Evolutionary conservation across 2,113 vertebrate species (phyloP).

Genomic region (Microcebus murinus): DNA sequence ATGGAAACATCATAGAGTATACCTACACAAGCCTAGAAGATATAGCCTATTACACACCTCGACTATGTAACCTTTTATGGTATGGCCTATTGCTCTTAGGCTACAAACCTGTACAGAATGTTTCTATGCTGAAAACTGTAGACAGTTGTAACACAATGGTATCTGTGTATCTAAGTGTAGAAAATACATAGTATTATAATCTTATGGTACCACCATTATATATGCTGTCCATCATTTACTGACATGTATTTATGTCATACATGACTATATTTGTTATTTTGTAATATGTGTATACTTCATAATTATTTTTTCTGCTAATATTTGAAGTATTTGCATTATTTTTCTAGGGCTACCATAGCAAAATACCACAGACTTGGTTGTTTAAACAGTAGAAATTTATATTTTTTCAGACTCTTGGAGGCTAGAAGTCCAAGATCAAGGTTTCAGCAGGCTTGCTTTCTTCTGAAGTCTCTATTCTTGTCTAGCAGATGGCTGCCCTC

Average conservation of each 20-base stretch:
- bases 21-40: neutral
- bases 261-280: neutral
- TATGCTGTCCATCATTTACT: neutral
- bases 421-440: neutral
- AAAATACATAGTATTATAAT: neutral
- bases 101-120: neutral
- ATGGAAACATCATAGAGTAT: neutral
- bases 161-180: neutral
- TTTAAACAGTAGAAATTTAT: neutral
- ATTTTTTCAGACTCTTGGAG: neutral
- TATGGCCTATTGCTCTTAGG: neutral
- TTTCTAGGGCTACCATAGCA: neutral
- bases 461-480: neutral
- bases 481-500: neutral
- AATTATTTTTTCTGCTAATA: neutral
- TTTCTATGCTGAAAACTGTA: neutral
- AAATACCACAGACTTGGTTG: neutral
- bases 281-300: neutral
- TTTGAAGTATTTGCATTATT: neutral
- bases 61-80: neutral
- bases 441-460: neutral
- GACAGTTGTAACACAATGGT: neutral
- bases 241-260: neutral
- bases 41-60: neutral
- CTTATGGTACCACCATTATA: neutral